Conservation (phyloP, 2,888 invertebrate genomes). For the Tenthredo distinguenda region DNA sequence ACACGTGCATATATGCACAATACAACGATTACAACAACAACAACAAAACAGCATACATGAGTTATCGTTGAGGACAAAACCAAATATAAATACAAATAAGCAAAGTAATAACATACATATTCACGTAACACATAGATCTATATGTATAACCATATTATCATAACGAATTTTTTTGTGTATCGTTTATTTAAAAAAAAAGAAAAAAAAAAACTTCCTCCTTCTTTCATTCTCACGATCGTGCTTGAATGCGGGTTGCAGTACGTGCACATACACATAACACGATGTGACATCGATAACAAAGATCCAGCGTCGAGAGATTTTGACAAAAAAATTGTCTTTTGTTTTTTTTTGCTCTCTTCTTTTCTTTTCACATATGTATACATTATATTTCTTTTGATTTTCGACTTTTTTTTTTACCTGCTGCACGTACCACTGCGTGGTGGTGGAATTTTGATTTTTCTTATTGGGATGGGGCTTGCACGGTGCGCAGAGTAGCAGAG, state of each 20-base stretch:
- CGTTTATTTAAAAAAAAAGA: neutral
- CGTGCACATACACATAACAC: neutral
- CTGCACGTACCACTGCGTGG: slow-evolving; percentile 77
- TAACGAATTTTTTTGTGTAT: neutral
- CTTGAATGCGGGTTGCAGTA: neutral
- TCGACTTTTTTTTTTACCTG: slow-evolving; percentile 71
- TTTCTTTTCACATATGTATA: neutral
- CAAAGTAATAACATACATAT: no score
- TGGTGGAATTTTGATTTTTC: slow-evolving; percentile 71
- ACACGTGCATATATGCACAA: no score
- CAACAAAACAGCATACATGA: no score
- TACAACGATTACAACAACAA: no score
- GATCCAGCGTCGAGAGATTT: neutral
- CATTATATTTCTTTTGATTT: neutral
- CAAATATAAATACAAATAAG: no score
- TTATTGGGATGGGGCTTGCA: slow-evolving; percentile 72
- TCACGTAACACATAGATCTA: no score
- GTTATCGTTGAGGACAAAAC: no score
- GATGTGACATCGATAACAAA: neutral
- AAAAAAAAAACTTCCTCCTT: neutral
- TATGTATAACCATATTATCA: neutral
- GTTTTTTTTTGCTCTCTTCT: neutral
- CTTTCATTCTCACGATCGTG: neutral
- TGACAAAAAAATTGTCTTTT: neutral
- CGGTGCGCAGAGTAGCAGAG: slow-evolving; percentile 74